Conservation (phyloP, 1,140 invertebrate genomes). For the Zaprionus davidi region DNA sequence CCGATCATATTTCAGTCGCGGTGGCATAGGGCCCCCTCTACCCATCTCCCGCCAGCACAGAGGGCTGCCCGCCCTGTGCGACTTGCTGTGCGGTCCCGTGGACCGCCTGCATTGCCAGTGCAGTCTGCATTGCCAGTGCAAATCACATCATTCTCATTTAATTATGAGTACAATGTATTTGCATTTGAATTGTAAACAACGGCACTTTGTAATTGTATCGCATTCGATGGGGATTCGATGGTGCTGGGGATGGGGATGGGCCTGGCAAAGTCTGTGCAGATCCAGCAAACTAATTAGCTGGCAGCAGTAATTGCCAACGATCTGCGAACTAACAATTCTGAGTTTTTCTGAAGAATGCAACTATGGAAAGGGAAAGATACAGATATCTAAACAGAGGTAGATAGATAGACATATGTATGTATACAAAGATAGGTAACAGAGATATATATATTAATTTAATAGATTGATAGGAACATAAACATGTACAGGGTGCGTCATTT, state of each 20-base stretch:
- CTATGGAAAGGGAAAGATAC: not conserved
- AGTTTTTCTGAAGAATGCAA: not conserved
- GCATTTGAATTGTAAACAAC: constrained; percentile 68
- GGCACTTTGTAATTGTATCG: constrained; percentile 51
- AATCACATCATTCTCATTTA: constrained; percentile 64
- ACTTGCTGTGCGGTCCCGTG: constrained; percentile 54
- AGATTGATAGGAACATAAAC: no score
- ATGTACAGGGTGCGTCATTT: no score
- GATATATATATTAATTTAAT: no score
- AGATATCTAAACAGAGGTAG: not conserved
- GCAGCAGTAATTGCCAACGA: not conserved
- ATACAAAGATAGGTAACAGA: no score
- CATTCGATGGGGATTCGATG: constrained; percentile 25
- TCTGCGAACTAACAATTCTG: not conserved
- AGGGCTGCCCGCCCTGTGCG: not conserved
- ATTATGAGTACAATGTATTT: constrained; percentile 63
- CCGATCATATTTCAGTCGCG: constrained; percentile 74
- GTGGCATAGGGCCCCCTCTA: constrained; percentile 16
- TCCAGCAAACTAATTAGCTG: not conserved
- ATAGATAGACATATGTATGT: not conserved
- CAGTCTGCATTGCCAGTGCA: constrained; percentile 46
- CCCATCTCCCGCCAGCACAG: not conserved
- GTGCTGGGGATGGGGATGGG: not conserved
- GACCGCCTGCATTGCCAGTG: constrained; percentile 46
- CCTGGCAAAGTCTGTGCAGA: not conserved